Evolutionary conservation across 2,797 vertebrate species (phyloP), one percentile per base, ranked within the genome.

Genomic region (Miichthys miiuy): DNA sequence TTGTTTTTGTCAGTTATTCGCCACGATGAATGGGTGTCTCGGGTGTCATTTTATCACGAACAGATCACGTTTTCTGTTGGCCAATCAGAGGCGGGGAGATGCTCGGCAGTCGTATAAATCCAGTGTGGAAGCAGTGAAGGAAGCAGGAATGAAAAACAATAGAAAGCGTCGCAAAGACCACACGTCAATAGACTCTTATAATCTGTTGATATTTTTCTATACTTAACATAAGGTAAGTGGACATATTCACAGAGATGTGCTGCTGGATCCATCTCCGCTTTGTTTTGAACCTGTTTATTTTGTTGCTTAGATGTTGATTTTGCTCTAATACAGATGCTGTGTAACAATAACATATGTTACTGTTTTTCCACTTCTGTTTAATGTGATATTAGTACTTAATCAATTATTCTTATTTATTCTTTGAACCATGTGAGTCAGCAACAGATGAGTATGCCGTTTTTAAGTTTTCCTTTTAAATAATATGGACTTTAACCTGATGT

Each of bases 71-170:
- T 87, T 30, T 12, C 2, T 1, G 1, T 51, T 56, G 57, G 72
- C 95, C 95, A 95, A 95, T 95, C 91, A 87, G 80, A 72, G 20
- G 60, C 78, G n/a, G n/a, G 55, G 9, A 14, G 65, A 55, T 3
- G 34, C 30, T 66, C 50, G 0, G 54, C 69, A 27, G 38, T 1
- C 5, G 50, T 91, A 91, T 92, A 93, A 88, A 92, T 25, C 3
- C 62, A 34, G 17, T 34, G 51, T 27, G 62, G 42, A 52, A 0
- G 3, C 60, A 0, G 30, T 0, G 9, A 1, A 5, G 0, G 10
- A 2, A 38, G 52, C 47, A 92, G 92, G 89, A 91, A 93, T 92
- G 91, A 91, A 63, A 79, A 77, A 83, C 79, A 87, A 88, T 42
- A 86, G 66, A 62, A n/a, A 66, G 0, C 42, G 9, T 1, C 50